These are phyloP conservation scores for Scortum barcoo DNA, from an alignment of 2,113 vertebrate species.

Conservation along the genomic window DNA sequence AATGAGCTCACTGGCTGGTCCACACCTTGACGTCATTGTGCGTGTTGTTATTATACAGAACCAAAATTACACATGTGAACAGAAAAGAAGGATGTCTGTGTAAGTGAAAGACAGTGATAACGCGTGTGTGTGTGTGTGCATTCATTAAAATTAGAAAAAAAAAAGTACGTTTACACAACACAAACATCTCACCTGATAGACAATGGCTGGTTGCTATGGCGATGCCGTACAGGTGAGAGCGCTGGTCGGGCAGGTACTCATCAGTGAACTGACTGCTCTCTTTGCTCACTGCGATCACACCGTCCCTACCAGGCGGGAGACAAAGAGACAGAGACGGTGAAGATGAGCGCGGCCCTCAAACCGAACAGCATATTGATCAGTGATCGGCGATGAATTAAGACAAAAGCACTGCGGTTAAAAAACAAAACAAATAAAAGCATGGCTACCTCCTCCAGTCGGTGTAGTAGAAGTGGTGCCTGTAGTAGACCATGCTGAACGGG, in stretches of 20 bases:
- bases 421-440: no score
- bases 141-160: not conserved
- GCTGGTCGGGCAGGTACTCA: constrained; percentile 94
- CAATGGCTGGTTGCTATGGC: constrained; percentile 92
- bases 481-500: constrained; percentile 93
- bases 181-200: constrained; percentile 75
- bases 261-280: constrained; percentile 88
- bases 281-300: constrained; percentile 90
- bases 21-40: constrained; percentile 5
- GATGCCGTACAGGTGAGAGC: constrained; percentile 97
- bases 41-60: constrained; percentile 4
- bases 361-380: not conserved
- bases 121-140: not conserved
- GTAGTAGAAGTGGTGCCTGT: constrained; percentile 94
- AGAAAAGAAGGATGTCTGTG: not conserved
- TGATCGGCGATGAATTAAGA: not conserved
- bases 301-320: constrained; percentile 85
- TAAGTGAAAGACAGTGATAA: not conserved
- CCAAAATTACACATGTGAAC: not conserved
- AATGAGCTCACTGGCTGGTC: constrained; percentile 45
- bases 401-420: no score
- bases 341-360: not conserved
- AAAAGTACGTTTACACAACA: no score
- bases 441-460: constrained; percentile 95
- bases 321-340: not conserved